Conservation (phyloP, 2,113 vertebrate genomes). For the Columba livia region DNA sequence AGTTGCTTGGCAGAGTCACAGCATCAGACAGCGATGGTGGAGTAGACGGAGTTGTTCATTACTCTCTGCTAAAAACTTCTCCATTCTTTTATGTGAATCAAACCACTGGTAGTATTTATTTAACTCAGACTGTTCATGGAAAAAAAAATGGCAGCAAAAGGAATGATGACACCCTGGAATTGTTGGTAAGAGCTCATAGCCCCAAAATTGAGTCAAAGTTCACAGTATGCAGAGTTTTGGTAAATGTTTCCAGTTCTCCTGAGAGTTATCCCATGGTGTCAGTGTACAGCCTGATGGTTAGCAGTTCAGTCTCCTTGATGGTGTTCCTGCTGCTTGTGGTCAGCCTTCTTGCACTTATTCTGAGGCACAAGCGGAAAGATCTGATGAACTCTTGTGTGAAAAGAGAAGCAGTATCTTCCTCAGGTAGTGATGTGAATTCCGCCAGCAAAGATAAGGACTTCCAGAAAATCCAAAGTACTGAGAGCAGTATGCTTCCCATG, state of each 20-base stretch:
- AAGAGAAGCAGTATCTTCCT: conserved; percentile 55
- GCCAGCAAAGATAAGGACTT: neutral
- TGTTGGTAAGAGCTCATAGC: conserved; percentile 83
- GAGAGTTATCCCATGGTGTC: conserved; percentile 57
- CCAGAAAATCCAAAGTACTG: conserved; percentile 36
- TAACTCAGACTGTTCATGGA: conserved; percentile 74
- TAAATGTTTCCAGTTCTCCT: conserved; percentile 82
- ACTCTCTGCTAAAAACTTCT: conserved; percentile 79
- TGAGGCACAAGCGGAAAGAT: conserved; percentile 79
- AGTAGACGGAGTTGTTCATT: conserved; percentile 85
- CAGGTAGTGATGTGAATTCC: conserved; percentile 32
- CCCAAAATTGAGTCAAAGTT: conserved; percentile 83
- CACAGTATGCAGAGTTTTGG: conserved; percentile 78
- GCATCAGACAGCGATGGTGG: conserved; percentile 88
- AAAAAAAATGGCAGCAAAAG: conserved; percentile 51
- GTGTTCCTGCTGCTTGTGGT: conserved; percentile 79
- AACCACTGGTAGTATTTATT: conserved; percentile 83
- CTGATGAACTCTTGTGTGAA: conserved; percentile 30
- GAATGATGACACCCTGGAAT: conserved; percentile 71
- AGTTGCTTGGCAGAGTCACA: conserved; percentile 83
- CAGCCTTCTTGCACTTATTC: conserved; percentile 73
- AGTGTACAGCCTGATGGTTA: conserved; percentile 73
- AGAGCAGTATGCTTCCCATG: conserved; percentile 5
- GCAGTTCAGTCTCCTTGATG: conserved; percentile 72
- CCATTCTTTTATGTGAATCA: conserved; percentile 85